Conservation (phyloP, 2,113 vertebrate species). For the Acanthochromis polyacanthus region DNA sequence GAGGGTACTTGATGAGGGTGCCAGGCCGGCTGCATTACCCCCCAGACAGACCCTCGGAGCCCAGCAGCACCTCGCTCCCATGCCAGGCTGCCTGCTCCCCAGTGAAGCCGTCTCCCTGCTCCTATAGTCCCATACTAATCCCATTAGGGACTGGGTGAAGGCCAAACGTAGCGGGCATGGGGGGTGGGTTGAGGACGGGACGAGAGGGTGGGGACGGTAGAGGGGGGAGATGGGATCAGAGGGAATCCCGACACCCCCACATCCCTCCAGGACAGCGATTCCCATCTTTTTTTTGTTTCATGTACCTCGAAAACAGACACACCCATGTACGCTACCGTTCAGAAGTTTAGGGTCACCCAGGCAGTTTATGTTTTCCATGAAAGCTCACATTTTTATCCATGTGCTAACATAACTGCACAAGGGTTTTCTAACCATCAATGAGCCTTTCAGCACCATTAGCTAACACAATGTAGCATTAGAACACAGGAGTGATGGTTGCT, state of each 20-base stretch:
- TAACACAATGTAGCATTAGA: too few relatives aligned
- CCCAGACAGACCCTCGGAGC: conserved; percentile 68
- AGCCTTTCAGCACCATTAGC: too few relatives aligned
- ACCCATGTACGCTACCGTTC: background rate
- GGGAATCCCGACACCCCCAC: conserved; percentile 45
- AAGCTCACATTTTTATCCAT: too few relatives aligned
- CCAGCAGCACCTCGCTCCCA: conserved; percentile 70
- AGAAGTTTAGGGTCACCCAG: too few relatives aligned
- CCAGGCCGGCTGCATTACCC: conserved; percentile 73
- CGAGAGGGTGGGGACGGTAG: background rate
- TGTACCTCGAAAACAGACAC: background rate
- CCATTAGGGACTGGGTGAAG: conserved; percentile 74
- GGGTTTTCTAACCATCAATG: too few relatives aligned
- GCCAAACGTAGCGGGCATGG: conserved; percentile 68
- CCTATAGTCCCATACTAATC: conserved; percentile 76
- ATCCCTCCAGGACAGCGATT: conserved; percentile 1
- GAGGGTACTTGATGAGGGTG: conserved; percentile 66
- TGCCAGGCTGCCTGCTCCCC: conserved; percentile 73
- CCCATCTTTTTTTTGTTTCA: background rate
- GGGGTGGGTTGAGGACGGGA: conserved; percentile 3
- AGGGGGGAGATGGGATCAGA: conserved; percentile 20
- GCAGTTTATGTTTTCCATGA: too few relatives aligned
- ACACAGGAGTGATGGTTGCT: too few relatives aligned
- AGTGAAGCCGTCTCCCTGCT: conserved; percentile 58
- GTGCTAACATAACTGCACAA: too few relatives aligned